Conservation (phyloP, 2,888 invertebrate species). For the Epiperipatus broadwayi region DNA sequence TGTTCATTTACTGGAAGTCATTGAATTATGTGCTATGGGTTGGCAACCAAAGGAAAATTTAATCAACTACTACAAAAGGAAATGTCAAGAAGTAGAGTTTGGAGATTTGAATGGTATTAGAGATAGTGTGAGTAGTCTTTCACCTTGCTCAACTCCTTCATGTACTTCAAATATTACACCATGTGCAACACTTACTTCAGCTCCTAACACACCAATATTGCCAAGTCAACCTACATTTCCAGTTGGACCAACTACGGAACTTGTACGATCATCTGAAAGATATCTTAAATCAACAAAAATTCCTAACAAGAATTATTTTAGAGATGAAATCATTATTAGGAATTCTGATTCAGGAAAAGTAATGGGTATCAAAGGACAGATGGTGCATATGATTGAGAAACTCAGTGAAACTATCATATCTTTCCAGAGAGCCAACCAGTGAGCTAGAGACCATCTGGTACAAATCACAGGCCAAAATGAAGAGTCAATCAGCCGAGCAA, state of each 20-base stretch:
- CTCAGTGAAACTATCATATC: conserved; percentile 95
- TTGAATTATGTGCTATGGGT: conserved; percentile 73
- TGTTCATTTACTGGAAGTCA: conserved; percentile 69
- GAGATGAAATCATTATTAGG: conserved; percentile 81
- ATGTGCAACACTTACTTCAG: too few relatives aligned
- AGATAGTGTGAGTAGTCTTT: too few relatives aligned
- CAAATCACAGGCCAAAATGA: conserved; percentile 86
- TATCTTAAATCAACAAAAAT: conserved; percentile 61
- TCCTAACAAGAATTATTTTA: conserved; percentile 77
- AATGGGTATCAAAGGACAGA: conserved; percentile 95
- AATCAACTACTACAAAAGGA: conserved; percentile 52
- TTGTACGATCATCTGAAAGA: conserved; percentile 69
- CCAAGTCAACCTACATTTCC: conserved; percentile 27
- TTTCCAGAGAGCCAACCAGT: conserved; percentile 98
- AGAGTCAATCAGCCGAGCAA: conserved; percentile 81
- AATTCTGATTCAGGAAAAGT: conserved; percentile 93
- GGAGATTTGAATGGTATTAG: too few relatives aligned
- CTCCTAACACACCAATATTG: too few relatives aligned
- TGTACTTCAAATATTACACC: too few relatives aligned
- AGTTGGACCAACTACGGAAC: conserved; percentile 67
- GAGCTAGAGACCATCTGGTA: conserved; percentile 80
- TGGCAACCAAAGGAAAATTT: conserved; percentile 71
- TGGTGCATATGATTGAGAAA: conserved; percentile 97
- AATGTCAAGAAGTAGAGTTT: conserved; percentile 31
- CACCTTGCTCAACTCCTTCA: too few relatives aligned